A percentile compares a stretch with the other conserved stretches of the same genome.
Conservation (phyloP, 23 tunicate genomes). For the Styela clava region DNA sequence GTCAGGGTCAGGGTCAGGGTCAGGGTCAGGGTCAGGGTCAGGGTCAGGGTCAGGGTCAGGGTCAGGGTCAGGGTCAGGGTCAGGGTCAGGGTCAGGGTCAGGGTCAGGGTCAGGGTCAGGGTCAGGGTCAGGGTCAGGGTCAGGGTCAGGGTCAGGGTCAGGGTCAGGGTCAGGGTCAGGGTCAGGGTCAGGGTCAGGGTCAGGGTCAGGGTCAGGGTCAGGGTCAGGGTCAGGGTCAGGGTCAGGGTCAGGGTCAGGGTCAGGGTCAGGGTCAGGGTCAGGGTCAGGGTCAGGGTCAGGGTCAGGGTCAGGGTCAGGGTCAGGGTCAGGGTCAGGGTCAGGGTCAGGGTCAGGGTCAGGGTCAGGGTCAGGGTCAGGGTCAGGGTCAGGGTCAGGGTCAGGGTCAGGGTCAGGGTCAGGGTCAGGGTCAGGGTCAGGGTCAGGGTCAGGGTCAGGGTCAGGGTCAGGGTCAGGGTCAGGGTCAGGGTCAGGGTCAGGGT, state of each 20-base stretch:
- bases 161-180: constrained; percentile 72
- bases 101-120: constrained; percentile 71
- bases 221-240: constrained; percentile 72
- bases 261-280: constrained; percentile 47
- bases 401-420: constrained; percentile 85
- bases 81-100: constrained; percentile 67
- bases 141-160: constrained; percentile 66
- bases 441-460: constrained; percentile 80
- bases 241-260: constrained; percentile 53
- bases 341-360: constrained; percentile 80
- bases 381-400: constrained; percentile 67
- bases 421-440: constrained; percentile 84
- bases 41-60: constrained; percentile 73
- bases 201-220: constrained; percentile 68
- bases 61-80: constrained; percentile 78
- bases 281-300: constrained; percentile 51
- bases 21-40: constrained; percentile 75
- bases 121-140: constrained; percentile 66
- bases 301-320: constrained; percentile 58
- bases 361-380: constrained; percentile 78
- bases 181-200: constrained; percentile 71
- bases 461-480: constrained; percentile 82
- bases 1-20: constrained; percentile 79
- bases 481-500: constrained; percentile 67
- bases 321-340: constrained; percentile 61